Evolutionary conservation across 2,113 vertebrate genomes (phyloP).

Genomic region (Odontesthes bonariensis): DNA sequence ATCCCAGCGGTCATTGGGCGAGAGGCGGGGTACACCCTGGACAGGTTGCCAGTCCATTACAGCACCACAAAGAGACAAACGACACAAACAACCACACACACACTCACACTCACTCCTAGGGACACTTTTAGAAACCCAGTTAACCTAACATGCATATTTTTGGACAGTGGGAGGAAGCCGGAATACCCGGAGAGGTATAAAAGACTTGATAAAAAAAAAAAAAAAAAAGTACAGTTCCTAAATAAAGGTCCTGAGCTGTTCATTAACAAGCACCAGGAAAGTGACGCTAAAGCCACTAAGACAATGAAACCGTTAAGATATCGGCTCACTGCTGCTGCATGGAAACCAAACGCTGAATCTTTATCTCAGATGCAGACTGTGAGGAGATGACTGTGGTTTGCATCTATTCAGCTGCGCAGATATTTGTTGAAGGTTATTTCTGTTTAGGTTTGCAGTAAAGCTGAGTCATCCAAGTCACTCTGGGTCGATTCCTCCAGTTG

Average conservation of each 20-base stretch:
- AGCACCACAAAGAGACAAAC: no score
- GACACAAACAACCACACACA: no score
- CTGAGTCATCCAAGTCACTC: background rate
- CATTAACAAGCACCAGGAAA: slow-evolving; percentile 19
- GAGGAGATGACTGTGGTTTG: background rate
- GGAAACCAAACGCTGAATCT: slow-evolving; percentile 6
- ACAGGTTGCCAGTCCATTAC: no score
- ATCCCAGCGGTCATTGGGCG: no score
- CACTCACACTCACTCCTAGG: no score
- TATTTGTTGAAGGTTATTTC: background rate
- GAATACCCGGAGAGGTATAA: background rate
- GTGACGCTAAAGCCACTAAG: slow-evolving; percentile 15
- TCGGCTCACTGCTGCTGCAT: slow-evolving; percentile 2
- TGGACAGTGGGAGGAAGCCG: no score
- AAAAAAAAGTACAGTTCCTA: slow-evolving; percentile 16
- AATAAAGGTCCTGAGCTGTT: slow-evolving; percentile 4
- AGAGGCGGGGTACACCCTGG: no score
- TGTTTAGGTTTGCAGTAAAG: background rate
- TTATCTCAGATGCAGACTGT: slow-evolving; percentile 22
- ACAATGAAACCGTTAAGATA: slow-evolving; percentile 12
- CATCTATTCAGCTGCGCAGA: slow-evolving; percentile 1
- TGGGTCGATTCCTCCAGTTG: background rate
- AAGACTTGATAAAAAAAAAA: slow-evolving; percentile 15
- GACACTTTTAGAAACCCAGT: no score
- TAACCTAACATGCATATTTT: no score